Evolutionary conservation across 2,888 invertebrate species (phyloP), one percentile per base, ranked within the genome.

Genomic region (Amiota minor): DNA sequence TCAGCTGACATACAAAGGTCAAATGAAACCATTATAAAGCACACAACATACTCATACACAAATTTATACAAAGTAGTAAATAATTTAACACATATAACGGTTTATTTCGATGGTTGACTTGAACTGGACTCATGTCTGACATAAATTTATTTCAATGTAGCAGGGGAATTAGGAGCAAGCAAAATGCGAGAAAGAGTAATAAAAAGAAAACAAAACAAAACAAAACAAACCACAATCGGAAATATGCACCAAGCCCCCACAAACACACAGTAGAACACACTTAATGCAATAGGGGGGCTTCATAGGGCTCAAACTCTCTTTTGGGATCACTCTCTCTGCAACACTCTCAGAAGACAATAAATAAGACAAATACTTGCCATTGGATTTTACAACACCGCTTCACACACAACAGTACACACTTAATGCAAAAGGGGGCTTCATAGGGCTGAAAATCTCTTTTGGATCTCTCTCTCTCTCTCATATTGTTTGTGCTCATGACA

Each of bases 121-220:
- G 12, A 53, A 4, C 18, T 16, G 12, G 62, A 62, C 62, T 12
- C 62, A n/a, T 18, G 35, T 18, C 59, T 14, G 18, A 9, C 2
- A 18, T 18, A 59, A 59, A 59, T 59, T 59, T 59, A 59, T 59
- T 2, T 14, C 59, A 18, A 59, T 59, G 12, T 18, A 59, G 35
- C 59, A 65, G 70, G 61, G 67, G 70, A 72, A 64, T 18, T 70
- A 71, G 70, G 76, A 74, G 80, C 71, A 75, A 80, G 73, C 75
- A 75, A 72, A 67, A 64, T 18, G 55, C 67, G 75, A 76, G 68
- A 73, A 76, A 75, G 71, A 62, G 12, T 11, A 8, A 35, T 10
- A 62, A 35, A 16, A 16, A 18, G 18, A 14, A 18, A 59, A 59
- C 20, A 59, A 59, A n/a, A 59, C 12, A 35, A 35, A 35, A 35